These are phyloP conservation scores for Liparis tanakae DNA, from an alignment of 2,797 vertebrate genomes.

Conservation along the genomic window DNA sequence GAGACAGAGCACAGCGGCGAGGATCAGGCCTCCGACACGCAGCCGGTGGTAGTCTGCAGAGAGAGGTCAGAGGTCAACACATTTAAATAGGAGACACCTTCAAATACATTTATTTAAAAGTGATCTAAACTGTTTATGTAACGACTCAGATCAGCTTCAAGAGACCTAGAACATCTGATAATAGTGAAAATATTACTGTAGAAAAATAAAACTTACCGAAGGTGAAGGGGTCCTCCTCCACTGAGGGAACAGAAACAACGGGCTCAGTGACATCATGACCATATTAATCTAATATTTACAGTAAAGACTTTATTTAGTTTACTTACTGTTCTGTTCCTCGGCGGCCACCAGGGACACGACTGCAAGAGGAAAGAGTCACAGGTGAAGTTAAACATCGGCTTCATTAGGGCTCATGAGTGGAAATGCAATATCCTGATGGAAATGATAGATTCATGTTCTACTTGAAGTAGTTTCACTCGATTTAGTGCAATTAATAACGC, in stretches of 20 bases:
- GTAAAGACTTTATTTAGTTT: not conserved
- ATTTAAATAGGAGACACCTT: not conserved
- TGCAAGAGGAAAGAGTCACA: slow-evolving; percentile 57
- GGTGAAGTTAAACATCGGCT: not conserved
- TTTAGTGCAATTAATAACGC: not conserved
- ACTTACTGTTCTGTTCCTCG: slow-evolving; percentile 74
- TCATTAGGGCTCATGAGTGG: not conserved
- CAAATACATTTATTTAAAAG: not conserved
- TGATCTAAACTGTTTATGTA: not conserved
- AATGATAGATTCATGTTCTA: not conserved
- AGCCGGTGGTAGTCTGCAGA: slow-evolving; percentile 83
- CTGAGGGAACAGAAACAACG: slow-evolving; percentile 55
- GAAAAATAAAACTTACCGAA: slow-evolving; percentile 75
- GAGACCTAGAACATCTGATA: not conserved
- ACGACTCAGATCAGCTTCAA: not conserved
- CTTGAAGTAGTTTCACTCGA: not conserved
- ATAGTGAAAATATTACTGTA: not conserved
- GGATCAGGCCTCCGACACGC: slow-evolving; percentile 85
- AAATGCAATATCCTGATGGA: not conserved
- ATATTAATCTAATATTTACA: not conserved
- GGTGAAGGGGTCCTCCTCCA: slow-evolving; percentile 80
- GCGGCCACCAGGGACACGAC: slow-evolving; percentile 81
- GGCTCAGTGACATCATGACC: slow-evolving; percentile 12
- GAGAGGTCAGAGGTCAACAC: slow-evolving; percentile 4
- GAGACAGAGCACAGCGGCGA: slow-evolving; percentile 86